Evolutionary conservation across 2,113 vertebrate genomes (phyloP).

Genomic region (Mirounga angustirostris): DNA sequence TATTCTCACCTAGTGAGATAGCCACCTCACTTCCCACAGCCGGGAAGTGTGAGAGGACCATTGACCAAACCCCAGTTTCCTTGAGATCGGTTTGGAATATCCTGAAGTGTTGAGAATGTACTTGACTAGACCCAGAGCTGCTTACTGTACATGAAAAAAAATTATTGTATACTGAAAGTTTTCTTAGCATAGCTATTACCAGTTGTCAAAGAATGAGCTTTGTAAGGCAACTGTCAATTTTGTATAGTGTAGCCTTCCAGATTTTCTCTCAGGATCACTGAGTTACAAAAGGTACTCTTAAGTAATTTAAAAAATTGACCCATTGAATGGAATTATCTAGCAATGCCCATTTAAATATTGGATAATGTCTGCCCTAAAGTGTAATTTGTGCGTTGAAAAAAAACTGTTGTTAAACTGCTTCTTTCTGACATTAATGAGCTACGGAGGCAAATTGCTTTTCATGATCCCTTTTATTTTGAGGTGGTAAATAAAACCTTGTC

Average conservation of each 20-base stretch:
- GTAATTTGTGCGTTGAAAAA: neutral
- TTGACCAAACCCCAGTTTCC: neutral
- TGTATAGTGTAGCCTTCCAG: neutral
- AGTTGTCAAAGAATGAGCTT: neutral
- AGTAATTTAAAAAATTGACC: neutral
- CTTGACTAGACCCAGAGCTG: neutral
- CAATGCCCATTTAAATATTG: neutral
- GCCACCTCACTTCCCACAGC: neutral
- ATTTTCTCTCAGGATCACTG: neutral
- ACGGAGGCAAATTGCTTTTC: neutral
- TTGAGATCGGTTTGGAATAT: neutral
- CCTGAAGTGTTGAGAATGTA: neutral
- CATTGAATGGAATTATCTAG: neutral
- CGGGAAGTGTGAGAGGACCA: neutral
- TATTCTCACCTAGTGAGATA: neutral
- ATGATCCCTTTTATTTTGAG: neutral
- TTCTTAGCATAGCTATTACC: neutral
- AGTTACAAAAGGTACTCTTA: neutral
- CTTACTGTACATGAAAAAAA: neutral
- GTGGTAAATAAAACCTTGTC: neutral
- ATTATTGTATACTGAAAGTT: neutral
- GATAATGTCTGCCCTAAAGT: neutral
- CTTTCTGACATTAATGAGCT: constrained; percentile 17
- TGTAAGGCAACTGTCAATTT: neutral
- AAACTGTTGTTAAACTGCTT: neutral